These are phyloP conservation scores for Corythoichthys intestinalis DNA, from an alignment of 2,113 vertebrate species.

Conservation along the genomic window DNA sequence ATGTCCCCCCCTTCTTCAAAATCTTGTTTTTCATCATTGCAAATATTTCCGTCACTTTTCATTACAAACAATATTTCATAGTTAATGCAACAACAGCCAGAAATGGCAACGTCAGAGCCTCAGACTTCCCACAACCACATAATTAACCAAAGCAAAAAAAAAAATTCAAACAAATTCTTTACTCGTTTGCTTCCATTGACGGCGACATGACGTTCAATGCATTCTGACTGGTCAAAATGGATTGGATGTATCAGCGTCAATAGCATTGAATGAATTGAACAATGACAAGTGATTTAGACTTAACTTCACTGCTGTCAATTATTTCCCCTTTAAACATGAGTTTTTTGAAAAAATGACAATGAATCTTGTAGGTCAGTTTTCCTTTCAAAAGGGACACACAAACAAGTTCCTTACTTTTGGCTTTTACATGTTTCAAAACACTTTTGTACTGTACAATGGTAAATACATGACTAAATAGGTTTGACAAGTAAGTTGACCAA, in stretches of 20 bases:
- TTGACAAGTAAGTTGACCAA: neutral
- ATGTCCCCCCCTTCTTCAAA: no score
- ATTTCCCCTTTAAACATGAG: neutral
- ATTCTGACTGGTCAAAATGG: no score
- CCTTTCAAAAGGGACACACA: neutral
- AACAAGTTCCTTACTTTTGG: neutral
- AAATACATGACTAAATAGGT: neutral
- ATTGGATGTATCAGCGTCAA: no score
- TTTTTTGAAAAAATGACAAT: neutral
- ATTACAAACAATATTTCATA: neutral
- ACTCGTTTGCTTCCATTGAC: no score
- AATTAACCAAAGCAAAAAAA: neutral
- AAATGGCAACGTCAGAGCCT: neutral
- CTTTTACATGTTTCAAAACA: neutral
- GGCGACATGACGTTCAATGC: no score
- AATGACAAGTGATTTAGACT: neutral
- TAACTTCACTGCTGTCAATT: neutral
- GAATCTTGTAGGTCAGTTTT: neutral
- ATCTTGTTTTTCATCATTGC: no score
- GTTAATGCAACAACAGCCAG: neutral
- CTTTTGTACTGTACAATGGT: neutral
- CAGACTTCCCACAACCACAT: neutral
- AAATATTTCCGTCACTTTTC: neutral
- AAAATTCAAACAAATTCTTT: neutral
- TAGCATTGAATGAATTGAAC: neutral